Conservation (phyloP, 1,140 invertebrate genomes). For the Himalopsyche phryganea region DNA sequence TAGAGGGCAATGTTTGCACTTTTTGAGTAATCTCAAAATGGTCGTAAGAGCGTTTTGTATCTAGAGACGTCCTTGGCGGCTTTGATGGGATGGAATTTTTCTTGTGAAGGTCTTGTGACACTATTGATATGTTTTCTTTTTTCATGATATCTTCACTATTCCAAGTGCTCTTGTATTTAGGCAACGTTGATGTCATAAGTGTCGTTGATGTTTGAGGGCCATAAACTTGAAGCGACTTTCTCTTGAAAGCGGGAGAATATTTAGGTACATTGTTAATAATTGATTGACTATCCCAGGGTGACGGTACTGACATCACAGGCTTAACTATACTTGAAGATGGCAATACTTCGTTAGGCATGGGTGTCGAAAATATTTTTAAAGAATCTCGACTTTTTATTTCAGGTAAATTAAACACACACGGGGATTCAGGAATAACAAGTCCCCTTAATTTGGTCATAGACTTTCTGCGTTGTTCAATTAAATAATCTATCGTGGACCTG, state of each 20-base stretch:
- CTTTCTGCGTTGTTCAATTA: conserved; percentile 75
- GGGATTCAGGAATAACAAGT: conserved; percentile 78
- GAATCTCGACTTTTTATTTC: conserved; percentile 72
- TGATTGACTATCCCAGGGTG: conserved; percentile 53
- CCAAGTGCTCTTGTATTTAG: conserved; percentile 4
- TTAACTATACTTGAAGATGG: conserved; percentile 28
- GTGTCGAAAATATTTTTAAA: conserved; percentile 11
- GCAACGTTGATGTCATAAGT: conserved; percentile 1
- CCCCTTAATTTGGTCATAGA: conserved; percentile 80
- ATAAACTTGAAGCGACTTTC: conserved; percentile 69
- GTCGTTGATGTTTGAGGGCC: conserved; percentile 36
- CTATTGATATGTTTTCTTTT: conserved; percentile 19
- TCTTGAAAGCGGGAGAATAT: conserved; percentile 80
- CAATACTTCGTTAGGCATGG: too few relatives aligned
- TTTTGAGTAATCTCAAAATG: conserved; percentile 21
- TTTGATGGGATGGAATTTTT: conserved; percentile 30
- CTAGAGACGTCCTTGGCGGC: conserved; percentile 30
- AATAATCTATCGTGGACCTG: conserved; percentile 58
- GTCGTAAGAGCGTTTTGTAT: conserved; percentile 22
- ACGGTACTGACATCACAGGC: conserved; percentile 9
- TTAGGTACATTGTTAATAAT: conserved; percentile 62
- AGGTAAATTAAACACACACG: conserved; percentile 59
- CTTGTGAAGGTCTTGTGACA: conserved; percentile 15
- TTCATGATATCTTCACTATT: neutral
- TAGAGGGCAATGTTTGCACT: conserved; percentile 23